A percentile compares a stretch with the other conserved stretches of the same genome.
These are phyloP conservation scores for Proisotoma minuta DNA, from an alignment of 2,888 invertebrate species.

Conservation along the genomic window DNA sequence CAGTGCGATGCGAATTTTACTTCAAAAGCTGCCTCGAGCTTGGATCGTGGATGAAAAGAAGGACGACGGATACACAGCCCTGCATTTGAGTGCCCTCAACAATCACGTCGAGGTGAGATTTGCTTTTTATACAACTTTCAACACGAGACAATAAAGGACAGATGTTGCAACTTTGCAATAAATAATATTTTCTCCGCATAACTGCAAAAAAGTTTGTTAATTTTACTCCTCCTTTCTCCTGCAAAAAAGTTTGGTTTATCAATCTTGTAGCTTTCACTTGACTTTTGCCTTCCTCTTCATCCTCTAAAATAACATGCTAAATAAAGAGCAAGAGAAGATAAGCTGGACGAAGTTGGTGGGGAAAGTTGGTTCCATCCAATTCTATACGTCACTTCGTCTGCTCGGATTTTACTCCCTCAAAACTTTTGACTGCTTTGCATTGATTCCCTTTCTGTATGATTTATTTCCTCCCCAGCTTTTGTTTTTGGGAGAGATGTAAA, in stretches of 20 bases:
- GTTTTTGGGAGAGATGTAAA: no score
- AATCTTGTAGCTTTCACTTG: neutral
- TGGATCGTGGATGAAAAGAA: slow-evolving; percentile 99
- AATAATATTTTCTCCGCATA: no score
- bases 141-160: no score
- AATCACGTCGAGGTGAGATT: neutral
- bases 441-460: no score
- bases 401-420: neutral
- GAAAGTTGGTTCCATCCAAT: neutral
- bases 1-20: slow-evolving; percentile 92
- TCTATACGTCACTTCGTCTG: neutral
- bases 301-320: slow-evolving; percentile 8
- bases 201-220: no score
- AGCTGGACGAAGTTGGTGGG: no score
- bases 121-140: neutral
- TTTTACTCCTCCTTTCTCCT: no score
- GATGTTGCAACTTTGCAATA: no score
- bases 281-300: slow-evolving; percentile 3
- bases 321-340: slow-evolving; percentile 2
- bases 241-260: slow-evolving; percentile 3
- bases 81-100: neutral
- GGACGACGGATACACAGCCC: slow-evolving; percentile 68
- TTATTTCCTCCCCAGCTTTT: no score
- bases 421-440: no score
- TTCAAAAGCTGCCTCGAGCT: slow-evolving; percentile 84